A percentile compares a stretch with the other conserved stretches of the same genome.
These are phyloP conservation scores for Holcopasites calliopsidis DNA, from an alignment of 1,140 invertebrate species.

Conservation along the genomic window DNA sequence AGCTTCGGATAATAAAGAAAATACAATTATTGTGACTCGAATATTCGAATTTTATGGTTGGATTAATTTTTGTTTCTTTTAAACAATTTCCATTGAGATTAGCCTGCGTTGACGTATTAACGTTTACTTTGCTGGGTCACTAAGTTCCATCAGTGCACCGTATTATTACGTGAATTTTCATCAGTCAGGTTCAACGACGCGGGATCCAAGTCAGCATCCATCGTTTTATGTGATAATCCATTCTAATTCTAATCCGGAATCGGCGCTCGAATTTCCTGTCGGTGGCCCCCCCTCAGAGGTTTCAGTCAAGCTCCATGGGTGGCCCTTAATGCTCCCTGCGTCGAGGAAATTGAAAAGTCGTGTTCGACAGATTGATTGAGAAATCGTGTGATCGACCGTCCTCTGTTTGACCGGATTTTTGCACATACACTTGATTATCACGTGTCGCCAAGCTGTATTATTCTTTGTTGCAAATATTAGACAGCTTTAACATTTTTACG, in stretches of 20 bases:
- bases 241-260: slow-evolving; percentile 30
- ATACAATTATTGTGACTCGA: too few relatives aligned
- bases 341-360: slow-evolving; percentile 34
- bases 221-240: slow-evolving; percentile 43
- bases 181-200: slow-evolving; percentile 3
- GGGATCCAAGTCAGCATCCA: slow-evolving; percentile 10
- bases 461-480: neutral
- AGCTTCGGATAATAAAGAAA: too few relatives aligned
- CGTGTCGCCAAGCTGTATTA: too few relatives aligned
- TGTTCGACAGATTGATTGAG: slow-evolving; percentile 37
- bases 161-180: neutral
- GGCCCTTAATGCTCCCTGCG: neutral
- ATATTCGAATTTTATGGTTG: too few relatives aligned
- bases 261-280: slow-evolving; percentile 1
- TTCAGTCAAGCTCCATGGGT: neutral
- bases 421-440: slow-evolving; percentile 13
- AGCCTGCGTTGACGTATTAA: neutral
- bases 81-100: neutral
- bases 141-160: slow-evolving; percentile 5
- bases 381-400: neutral
- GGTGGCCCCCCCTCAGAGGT: neutral
- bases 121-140: neutral
- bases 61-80: too few relatives aligned
- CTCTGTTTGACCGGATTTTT: slow-evolving; percentile 2
- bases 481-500: neutral